A percentile compares a stretch with the other conserved stretches of the same genome.
phyloP scores from a whole-genome alignment of 1,140 invertebrate genomes.

The Myzus persicae region DNA sequence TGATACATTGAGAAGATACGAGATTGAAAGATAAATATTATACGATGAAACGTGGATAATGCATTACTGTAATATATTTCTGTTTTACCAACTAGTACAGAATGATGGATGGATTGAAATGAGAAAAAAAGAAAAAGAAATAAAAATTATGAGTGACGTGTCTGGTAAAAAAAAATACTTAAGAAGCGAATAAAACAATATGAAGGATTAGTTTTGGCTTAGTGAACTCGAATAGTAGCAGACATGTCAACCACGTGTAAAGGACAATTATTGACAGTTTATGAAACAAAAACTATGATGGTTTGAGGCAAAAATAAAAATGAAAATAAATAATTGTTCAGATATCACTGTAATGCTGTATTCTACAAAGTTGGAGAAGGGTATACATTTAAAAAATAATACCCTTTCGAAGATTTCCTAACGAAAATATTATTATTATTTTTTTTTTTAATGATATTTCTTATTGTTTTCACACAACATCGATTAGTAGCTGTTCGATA shows the following conservation, averaged over 20 bases:
- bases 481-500: too few relatives aligned
- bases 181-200: neutral
- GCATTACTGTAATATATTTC: conserved; percentile 13
- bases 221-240: neutral
- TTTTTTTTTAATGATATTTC: neutral
- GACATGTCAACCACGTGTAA: neutral
- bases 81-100: neutral
- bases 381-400: neutral
- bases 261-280: neutral
- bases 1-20: neutral
- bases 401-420: neutral
- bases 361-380: neutral
- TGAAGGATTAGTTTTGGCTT: neutral
- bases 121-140: neutral
- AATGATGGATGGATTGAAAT: conserved; percentile 31
- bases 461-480: too few relatives aligned
- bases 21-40: conserved; percentile 2
- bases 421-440: neutral
- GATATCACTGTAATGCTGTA: too few relatives aligned
- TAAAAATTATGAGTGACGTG: neutral
- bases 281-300: neutral
- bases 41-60: neutral
- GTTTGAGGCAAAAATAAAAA: neutral
- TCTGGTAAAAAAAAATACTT: neutral
- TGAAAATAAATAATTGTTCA: too few relatives aligned